Evolutionary conservation across 1,140 invertebrate genomes (phyloP).

Genomic region (Hyphantria cunea): DNA sequence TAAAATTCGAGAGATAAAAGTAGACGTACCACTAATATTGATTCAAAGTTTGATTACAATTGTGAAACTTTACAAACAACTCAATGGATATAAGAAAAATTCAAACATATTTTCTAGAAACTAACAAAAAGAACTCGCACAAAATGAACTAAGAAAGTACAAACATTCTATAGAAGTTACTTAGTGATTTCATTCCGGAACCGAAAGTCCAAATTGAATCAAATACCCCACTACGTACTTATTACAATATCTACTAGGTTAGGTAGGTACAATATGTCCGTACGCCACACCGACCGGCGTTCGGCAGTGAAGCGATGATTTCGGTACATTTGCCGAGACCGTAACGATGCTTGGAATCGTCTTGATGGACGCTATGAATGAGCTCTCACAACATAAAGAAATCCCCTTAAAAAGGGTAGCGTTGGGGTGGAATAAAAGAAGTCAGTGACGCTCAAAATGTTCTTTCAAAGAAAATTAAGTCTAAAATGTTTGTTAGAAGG

Average conservation of each 20-base stretch:
- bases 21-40: too few relatives aligned
- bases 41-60: too few relatives aligned
- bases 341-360: conserved; percentile 76
- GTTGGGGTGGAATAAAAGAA: conserved; percentile 69
- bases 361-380: conserved; percentile 80
- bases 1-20: too few relatives aligned
- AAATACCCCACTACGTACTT: conserved; percentile 42
- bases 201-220: conserved; percentile 56
- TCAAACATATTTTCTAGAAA: conserved; percentile 19
- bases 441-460: conserved; percentile 50
- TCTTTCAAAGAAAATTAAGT: conserved; percentile 34
- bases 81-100: conserved; percentile 10
- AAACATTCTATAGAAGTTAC: conserved; percentile 31
- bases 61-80: not conserved
- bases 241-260: conserved; percentile 46
- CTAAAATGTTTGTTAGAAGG: conserved; percentile 17
- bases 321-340: conserved; percentile 79
- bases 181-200: conserved; percentile 33
- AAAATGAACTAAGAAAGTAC: conserved; percentile 18
- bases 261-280: conserved; percentile 74
- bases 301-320: conserved; percentile 78
- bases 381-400: conserved; percentile 82
- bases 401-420: conserved; percentile 81
- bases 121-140: conserved; percentile 25
- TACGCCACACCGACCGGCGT: conserved; percentile 45